These are phyloP conservation scores for Corythucha ciliata DNA, from an alignment of 2,888 invertebrate species.

Conservation along the genomic window DNA sequence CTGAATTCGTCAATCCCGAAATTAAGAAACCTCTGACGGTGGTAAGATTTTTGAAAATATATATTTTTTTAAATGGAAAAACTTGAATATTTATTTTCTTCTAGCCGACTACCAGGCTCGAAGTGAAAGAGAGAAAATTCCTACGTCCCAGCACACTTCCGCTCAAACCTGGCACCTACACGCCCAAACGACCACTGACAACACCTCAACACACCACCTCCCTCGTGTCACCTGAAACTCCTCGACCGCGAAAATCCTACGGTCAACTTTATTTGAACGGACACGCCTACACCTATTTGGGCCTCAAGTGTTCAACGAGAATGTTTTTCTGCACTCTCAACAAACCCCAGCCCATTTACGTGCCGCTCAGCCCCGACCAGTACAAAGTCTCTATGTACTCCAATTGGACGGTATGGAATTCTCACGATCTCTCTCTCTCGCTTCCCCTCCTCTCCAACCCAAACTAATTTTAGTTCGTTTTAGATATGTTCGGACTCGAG, in stretches of 20 bases:
- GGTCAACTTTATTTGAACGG: conserved; percentile 83
- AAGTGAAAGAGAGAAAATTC: conserved; percentile 32
- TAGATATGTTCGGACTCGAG: conserved; percentile 58
- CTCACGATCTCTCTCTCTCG: neutral
- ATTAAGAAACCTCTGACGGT: no score
- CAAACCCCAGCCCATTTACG: conserved; percentile 89
- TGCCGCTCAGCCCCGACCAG: conserved; percentile 59
- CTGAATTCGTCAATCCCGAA: conserved; percentile 5
- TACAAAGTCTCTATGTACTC: conserved; percentile 94
- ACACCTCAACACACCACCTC: conserved; percentile 75
- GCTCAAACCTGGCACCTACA: conserved; percentile 72
- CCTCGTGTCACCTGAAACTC: conserved; percentile 83
- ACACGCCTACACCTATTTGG: conserved; percentile 83
- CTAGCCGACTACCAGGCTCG: conserved; percentile 5
- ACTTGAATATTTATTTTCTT: no score
- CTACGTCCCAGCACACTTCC: conserved; percentile 73
- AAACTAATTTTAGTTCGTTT: no score
- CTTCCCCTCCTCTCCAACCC: neutral
- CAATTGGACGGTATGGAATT: conserved; percentile 66
- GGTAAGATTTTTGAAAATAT: no score
- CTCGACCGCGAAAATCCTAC: conserved; percentile 78
- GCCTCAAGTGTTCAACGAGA: conserved; percentile 80
- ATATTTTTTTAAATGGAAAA: no score
- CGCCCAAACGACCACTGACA: conserved; percentile 69
- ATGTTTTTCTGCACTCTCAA: conserved; percentile 88